Conservation (phyloP, 2,888 invertebrate genomes). For the Deroplatys truncata region DNA sequence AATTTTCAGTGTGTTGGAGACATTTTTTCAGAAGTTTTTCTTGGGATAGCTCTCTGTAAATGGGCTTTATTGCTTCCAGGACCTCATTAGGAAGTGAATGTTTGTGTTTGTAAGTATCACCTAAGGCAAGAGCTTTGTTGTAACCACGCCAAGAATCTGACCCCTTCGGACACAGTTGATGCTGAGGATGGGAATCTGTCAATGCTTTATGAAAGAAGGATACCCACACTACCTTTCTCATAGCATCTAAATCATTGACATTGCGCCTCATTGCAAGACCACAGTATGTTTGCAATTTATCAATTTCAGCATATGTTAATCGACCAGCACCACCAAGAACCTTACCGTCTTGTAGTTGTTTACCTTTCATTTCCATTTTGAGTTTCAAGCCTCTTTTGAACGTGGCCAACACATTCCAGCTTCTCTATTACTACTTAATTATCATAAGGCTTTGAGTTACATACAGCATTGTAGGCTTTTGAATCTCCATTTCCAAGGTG, state of each 20-base stretch:
- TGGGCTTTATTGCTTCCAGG: too few species aligned
- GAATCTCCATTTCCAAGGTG: background rate
- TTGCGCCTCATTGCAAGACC: conserved; percentile 2
- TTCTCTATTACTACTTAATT: background rate
- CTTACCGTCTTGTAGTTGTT: background rate
- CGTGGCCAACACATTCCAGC: background rate
- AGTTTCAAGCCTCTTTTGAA: background rate
- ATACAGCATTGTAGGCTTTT: background rate
- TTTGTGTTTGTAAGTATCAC: background rate
- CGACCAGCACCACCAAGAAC: background rate
- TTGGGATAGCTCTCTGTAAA: too few species aligned
- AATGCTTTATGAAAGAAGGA: background rate
- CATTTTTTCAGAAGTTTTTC: conserved; percentile 9
- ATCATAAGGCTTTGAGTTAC: background rate
- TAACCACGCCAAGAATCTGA: background rate
- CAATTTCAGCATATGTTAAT: background rate
- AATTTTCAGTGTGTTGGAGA: conserved; percentile 16
- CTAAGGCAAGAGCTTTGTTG: background rate
- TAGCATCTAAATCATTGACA: background rate
- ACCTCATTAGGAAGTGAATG: too few species aligned
- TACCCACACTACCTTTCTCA: background rate
- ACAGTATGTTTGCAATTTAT: background rate
- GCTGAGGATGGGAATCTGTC: background rate
- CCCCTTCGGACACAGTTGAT: background rate
- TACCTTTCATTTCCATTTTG: background rate